Evolutionary conservation across 2,888 invertebrate genomes (phyloP).

Genomic region (Empis stercorea): DNA sequence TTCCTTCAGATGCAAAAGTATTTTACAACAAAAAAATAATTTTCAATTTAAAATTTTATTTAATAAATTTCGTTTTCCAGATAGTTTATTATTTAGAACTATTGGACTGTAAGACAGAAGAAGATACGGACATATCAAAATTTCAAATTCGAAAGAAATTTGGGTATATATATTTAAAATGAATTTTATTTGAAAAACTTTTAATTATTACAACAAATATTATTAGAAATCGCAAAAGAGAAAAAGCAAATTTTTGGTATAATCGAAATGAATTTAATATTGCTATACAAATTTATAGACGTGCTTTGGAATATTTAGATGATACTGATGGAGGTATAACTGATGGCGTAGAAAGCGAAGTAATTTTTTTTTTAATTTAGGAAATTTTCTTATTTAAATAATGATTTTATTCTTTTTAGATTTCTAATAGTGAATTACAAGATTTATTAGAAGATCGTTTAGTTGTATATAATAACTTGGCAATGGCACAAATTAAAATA

Average conservation of each 20-base stretch:
- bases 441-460: slow-evolving; percentile 64
- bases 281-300: slow-evolving; percentile 76
- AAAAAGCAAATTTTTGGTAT: slow-evolving; percentile 87
- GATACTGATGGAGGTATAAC: slow-evolving; percentile 54
- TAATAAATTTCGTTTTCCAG: too few species aligned
- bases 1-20: slow-evolving; percentile 51
- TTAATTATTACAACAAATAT: slow-evolving; percentile 2
- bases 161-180: slow-evolving; percentile 43
- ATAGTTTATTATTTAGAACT: slow-evolving; percentile 56
- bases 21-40: slow-evolving; percentile 23
- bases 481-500: slow-evolving; percentile 81
- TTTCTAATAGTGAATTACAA: slow-evolving; percentile 46
- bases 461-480: slow-evolving; percentile 82
- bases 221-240: slow-evolving; percentile 58
- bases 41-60: too few species aligned
- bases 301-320: slow-evolving; percentile 70
- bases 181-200: too few species aligned
- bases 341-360: slow-evolving; percentile 41
- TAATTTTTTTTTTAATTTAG: slow-evolving; percentile 12
- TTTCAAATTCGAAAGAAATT: slow-evolving; percentile 56
- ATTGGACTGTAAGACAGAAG: slow-evolving; percentile 50
- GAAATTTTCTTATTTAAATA: neutral
- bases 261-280: slow-evolving; percentile 63
- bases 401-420: slow-evolving; percentile 19
- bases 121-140: slow-evolving; percentile 51